phyloP scores from a whole-genome alignment of 1,140 invertebrate genomes.

The Heliconius himera region DNA sequence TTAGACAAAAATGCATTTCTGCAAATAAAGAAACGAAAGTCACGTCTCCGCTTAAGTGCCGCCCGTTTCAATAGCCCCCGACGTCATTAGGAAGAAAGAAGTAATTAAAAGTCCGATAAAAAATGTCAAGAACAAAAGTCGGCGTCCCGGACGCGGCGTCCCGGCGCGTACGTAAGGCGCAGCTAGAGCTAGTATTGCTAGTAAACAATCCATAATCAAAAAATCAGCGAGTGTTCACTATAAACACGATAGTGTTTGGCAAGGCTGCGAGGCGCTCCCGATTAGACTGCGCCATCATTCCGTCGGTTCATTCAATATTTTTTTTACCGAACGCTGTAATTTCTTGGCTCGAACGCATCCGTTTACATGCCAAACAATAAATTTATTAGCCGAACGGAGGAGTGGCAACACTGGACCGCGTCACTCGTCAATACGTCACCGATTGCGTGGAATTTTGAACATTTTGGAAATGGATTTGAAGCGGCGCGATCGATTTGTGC shows the following conservation, averaged over 20 bases:
- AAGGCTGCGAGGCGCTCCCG: constrained; percentile 61
- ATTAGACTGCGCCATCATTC: constrained; percentile 76
- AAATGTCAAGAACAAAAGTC: constrained; percentile 45
- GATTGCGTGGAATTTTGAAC: constrained; percentile 66
- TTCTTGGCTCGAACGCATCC: constrained; percentile 81
- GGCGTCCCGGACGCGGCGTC: constrained; percentile 19
- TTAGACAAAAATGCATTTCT: constrained; percentile 57
- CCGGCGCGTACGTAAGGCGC: constrained; percentile 13
- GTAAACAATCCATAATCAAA: constrained; percentile 66
- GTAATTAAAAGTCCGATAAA: constrained; percentile 76
- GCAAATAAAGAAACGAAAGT: constrained; percentile 62
- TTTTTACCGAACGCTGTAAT: constrained; percentile 80
- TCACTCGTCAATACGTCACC: constrained; percentile 72
- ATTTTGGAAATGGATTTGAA: constrained; percentile 63
- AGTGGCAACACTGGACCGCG: constrained; percentile 72
- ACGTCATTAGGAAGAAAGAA: constrained; percentile 72
- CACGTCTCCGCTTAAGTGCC: constrained; percentile 68
- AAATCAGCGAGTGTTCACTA: constrained; percentile 66
- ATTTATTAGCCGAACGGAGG: constrained; percentile 79
- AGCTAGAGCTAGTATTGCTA: constrained; percentile 29
- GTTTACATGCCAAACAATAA: constrained; percentile 82
- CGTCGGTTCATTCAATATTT: constrained; percentile 79
- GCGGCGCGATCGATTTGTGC: constrained; percentile 52
- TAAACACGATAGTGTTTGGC: constrained; percentile 74
- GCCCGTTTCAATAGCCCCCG: constrained; percentile 63